Evolutionary conservation across 2,888 invertebrate species (phyloP).

Genomic region (Brachynemurus nebulosus): DNA sequence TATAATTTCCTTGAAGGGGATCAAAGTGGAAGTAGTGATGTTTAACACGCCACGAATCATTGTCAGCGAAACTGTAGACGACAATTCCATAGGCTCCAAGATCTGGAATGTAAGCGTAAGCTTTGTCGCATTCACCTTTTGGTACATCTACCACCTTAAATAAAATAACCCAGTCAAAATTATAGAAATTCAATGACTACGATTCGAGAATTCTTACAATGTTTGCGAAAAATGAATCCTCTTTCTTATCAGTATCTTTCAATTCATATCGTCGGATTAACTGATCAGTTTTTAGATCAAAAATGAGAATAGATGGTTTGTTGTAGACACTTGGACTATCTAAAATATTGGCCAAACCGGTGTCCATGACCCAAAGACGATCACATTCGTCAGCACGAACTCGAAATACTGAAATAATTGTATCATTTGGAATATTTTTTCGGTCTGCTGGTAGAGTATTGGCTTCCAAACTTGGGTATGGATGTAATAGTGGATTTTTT

Average conservation of each 20-base stretch:
- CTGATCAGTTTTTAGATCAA: constrained; percentile 61
- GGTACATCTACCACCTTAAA: constrained; percentile 54
- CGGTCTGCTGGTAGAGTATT: constrained; percentile 53
- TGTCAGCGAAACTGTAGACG: constrained; percentile 57
- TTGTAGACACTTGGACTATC: constrained; percentile 47
- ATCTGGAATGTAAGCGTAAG: constrained; percentile 67
- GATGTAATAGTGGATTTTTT: constrained; percentile 46
- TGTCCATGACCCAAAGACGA: constrained; percentile 70
- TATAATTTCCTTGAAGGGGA: constrained; percentile 60
- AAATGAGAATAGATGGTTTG: constrained; percentile 51
- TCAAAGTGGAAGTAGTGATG: constrained; percentile 79
- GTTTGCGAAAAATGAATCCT: constrained; percentile 69
- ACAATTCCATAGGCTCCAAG: constrained; percentile 60
- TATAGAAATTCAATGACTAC: background rate
- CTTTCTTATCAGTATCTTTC: constrained; percentile 51
- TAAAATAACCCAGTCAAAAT: background rate
- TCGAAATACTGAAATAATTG: constrained; percentile 59
- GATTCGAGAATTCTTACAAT: constrained; percentile 49
- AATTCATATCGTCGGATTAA: constrained; percentile 54
- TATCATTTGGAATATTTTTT: constrained; percentile 36
- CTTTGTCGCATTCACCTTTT: constrained; percentile 52
- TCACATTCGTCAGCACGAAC: constrained; percentile 61
- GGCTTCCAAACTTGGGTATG: constrained; percentile 65
- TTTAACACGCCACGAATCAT: constrained; percentile 64
- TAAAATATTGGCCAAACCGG: constrained; percentile 58